These are phyloP conservation scores for Bilobella aurantiaca DNA, from an alignment of 1,140 invertebrate genomes.

Conservation along the genomic window DNA sequence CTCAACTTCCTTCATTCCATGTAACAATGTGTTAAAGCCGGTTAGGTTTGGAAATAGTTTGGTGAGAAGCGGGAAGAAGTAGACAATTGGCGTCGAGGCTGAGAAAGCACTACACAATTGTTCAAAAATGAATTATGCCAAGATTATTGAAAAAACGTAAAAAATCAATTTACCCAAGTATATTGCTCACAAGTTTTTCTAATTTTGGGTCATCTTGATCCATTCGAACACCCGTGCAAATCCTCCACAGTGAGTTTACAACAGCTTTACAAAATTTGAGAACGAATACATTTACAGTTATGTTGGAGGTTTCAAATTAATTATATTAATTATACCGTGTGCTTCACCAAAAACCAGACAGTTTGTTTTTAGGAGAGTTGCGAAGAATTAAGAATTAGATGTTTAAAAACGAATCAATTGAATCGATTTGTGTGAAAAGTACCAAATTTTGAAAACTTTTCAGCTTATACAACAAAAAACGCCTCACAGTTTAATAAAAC, in stretches of 20 bases:
- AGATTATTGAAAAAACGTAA: neutral
- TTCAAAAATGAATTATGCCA: neutral
- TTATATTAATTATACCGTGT: too few relatives aligned
- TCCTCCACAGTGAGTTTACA: constrained; percentile 12
- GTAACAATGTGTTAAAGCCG: neutral
- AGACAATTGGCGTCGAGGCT: neutral
- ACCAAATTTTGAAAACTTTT: neutral
- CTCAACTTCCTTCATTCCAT: too few relatives aligned
- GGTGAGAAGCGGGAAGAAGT: neutral
- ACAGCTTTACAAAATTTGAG: too few relatives aligned
- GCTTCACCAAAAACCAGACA: too few relatives aligned
- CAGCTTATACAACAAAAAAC: too few relatives aligned
- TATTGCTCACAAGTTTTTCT: neutral
- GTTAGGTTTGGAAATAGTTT: neutral
- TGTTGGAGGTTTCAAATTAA: too few relatives aligned
- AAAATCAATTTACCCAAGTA: neutral
- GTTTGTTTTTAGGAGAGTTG: too few relatives aligned
- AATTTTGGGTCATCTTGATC: constrained; percentile 12
- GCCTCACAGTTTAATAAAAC: too few relatives aligned
- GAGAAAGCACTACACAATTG: neutral
- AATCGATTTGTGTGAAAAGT: neutral
- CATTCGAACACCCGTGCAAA: neutral
- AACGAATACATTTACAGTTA: too few relatives aligned
- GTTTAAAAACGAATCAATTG: neutral
- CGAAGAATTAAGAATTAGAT: too few relatives aligned